These are phyloP conservation scores for Ceratina australensis DNA, from an alignment of 1,140 invertebrate species.

Conservation along the genomic window DNA sequence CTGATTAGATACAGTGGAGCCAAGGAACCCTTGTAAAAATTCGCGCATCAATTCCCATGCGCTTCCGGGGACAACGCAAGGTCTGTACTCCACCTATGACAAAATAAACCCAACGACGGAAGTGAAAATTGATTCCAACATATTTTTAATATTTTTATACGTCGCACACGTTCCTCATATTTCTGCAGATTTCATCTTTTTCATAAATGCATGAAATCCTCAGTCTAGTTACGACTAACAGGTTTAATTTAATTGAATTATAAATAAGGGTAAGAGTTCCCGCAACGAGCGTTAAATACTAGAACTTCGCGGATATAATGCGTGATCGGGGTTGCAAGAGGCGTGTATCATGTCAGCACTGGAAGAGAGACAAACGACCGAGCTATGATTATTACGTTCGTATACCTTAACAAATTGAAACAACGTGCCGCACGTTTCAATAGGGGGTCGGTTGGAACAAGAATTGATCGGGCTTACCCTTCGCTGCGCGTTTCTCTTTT, in stretches of 20 bases:
- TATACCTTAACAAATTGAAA: neutral
- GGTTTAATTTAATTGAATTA: too few relatives aligned
- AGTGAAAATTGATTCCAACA: too few relatives aligned
- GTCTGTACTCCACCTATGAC: slow-evolving; percentile 92
- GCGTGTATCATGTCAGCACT: neutral
- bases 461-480: slow-evolving; percentile 1
- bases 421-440: neutral
- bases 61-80: slow-evolving; percentile 90
- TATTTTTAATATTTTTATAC: too few relatives aligned
- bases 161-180: too few relatives aligned
- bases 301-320: too few relatives aligned
- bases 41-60: slow-evolving; percentile 96
- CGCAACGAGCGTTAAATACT: too few relatives aligned
- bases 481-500: neutral
- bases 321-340: neutral
- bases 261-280: too few relatives aligned
- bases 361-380: neutral
- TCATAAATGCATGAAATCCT: too few relatives aligned
- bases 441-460: too few relatives aligned
- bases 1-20: slow-evolving; percentile 85
- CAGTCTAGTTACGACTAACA: too few relatives aligned
- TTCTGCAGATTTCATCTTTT: too few relatives aligned
- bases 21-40: slow-evolving; percentile 95
- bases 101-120: neutral
- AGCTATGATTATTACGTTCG: neutral